phyloP scores from a whole-genome alignment of 1,140 invertebrate genomes.

The Drosophila mojavensis region DNA sequence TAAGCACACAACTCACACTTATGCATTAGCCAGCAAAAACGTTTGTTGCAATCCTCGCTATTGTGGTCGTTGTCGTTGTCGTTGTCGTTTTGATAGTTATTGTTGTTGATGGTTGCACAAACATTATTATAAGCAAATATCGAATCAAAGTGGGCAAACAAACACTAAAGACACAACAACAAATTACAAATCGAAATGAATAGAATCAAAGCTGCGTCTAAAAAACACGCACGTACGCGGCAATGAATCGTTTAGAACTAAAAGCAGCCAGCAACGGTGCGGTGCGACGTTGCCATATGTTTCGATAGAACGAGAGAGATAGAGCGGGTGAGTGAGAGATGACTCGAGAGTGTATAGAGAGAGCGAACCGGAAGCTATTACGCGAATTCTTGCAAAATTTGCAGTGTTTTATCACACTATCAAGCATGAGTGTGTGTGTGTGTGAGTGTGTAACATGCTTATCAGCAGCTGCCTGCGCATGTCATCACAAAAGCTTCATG shows the following conservation, averaged over 20 bases:
- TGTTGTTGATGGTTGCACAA: conserved; percentile 48
- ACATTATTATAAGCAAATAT: conserved; percentile 74
- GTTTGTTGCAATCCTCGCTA: conserved; percentile 51
- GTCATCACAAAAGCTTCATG: conserved; percentile 40
- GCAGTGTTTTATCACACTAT: conserved; percentile 54
- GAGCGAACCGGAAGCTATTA: conserved; percentile 65
- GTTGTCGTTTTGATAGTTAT: conserved; percentile 40
- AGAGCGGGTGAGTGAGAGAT: conserved; percentile 1
- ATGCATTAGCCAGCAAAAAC: conserved; percentile 53
- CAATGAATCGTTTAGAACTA: conserved; percentile 63
- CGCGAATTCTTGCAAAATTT: conserved; percentile 52
- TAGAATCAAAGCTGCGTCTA: conserved; percentile 44
- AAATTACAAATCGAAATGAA: conserved; percentile 35
- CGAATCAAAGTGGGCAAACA: conserved; percentile 22
- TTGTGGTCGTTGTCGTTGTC: conserved; percentile 47
- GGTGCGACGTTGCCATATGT: conserved; percentile 30
- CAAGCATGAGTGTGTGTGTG: conserved; percentile 26
- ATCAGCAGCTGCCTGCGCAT: conserved; percentile 37
- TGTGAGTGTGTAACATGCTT: conserved; percentile 28
- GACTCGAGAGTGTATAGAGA: not conserved
- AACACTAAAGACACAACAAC: conserved; percentile 33
- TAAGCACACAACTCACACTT: conserved; percentile 64
- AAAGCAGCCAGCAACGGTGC: conserved; percentile 40
- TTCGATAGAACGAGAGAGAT: not conserved
- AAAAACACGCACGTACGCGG: conserved; percentile 60